These are phyloP conservation scores for Eupleurogrammus muticus DNA, from an alignment of 2,797 vertebrate genomes.

Conservation along the genomic window DNA sequence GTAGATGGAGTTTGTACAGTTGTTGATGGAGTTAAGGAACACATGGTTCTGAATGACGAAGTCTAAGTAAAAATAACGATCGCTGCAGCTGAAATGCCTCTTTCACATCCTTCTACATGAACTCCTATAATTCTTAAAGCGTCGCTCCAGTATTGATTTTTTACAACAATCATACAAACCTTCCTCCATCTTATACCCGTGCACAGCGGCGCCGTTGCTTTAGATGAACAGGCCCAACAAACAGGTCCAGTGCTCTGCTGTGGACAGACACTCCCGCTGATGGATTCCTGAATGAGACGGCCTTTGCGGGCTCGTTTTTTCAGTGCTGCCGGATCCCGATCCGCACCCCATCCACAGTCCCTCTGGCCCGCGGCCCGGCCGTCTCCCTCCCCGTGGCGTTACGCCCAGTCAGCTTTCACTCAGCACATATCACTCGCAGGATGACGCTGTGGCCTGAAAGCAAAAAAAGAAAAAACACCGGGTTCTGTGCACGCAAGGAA, in stretches of 20 bases:
- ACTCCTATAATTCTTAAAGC: too few relatives aligned
- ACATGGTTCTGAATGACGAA: too few relatives aligned
- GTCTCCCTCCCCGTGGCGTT: constrained; percentile 29
- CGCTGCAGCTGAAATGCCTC: not conserved
- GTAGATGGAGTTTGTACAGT: too few relatives aligned
- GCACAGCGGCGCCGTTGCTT: not conserved
- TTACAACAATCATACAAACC: not conserved
- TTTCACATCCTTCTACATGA: not conserved
- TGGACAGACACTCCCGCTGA: constrained; percentile 9
- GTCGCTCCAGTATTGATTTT: not conserved
- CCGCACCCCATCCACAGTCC: constrained; percentile 23
- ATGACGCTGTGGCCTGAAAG: constrained; percentile 35
- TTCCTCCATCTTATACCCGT: not conserved
- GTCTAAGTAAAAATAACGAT: too few relatives aligned
- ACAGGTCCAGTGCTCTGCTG: constrained; percentile 2
- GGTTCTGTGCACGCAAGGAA: constrained; percentile 12
- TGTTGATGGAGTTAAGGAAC: too few relatives aligned
- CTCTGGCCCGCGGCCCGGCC: constrained; percentile 52
- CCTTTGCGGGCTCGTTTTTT: constrained; percentile 47
- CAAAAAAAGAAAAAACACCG: constrained; percentile 24
- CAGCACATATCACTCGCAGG: constrained; percentile 56
- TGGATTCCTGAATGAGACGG: constrained; percentile 21
- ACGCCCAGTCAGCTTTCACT: constrained; percentile 54
- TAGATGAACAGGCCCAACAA: not conserved
- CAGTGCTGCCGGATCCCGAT: constrained; percentile 36